Conservation (phyloP, 2,888 invertebrate species). For the Geotrupes spiniger region DNA sequence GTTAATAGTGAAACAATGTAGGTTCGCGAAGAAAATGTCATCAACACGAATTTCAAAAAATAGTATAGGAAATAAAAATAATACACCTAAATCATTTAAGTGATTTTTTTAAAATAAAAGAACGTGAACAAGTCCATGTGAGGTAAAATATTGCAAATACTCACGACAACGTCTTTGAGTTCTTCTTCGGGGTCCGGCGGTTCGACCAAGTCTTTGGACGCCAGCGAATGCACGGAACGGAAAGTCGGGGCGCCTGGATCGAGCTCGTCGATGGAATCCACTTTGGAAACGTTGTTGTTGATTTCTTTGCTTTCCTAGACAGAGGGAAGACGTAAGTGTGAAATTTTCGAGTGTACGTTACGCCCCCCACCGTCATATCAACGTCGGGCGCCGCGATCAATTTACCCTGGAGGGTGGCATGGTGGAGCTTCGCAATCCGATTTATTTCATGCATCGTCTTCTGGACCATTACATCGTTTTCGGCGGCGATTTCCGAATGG, state of each 20-base stretch:
- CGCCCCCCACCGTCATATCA: background rate
- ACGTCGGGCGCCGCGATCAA: conserved; percentile 16
- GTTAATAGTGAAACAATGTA: no score
- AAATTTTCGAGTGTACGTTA: no score
- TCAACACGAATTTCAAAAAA: no score
- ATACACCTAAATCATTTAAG: no score
- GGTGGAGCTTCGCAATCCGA: conserved; percentile 65
- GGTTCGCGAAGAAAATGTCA: no score
- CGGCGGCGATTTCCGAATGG: conserved; percentile 71
- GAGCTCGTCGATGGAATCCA: conserved; percentile 15
- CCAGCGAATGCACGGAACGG: background rate
- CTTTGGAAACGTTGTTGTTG: conserved; percentile 37
- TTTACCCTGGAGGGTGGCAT: conserved; percentile 53
- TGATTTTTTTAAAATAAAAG: no score
- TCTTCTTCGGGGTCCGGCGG: conserved; percentile 23
- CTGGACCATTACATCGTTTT: conserved; percentile 71
- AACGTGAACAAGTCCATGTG: no score
- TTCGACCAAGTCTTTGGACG: conserved; percentile 4
- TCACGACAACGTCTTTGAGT: conserved; percentile 29
- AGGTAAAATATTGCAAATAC: no score
- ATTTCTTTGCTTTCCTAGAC: conserved; percentile 35
- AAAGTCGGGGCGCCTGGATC: background rate
- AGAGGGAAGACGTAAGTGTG: no score
- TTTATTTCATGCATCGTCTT: conserved; percentile 69
- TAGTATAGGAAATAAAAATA: no score